Evolutionary conservation across 1,140 invertebrate species (phyloP).

Genomic region (Linepithema humile): DNA sequence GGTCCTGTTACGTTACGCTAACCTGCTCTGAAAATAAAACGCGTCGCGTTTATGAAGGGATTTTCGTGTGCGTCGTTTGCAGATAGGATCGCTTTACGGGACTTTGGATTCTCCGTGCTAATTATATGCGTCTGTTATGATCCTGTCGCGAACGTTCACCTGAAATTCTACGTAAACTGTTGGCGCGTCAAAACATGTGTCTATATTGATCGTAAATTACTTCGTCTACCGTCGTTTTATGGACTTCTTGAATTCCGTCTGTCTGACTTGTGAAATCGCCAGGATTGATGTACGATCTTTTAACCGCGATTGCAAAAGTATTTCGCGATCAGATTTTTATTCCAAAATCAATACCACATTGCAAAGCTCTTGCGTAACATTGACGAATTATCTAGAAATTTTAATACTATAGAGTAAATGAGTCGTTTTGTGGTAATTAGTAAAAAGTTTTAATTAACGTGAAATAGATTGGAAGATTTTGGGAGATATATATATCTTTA

Average conservation of each 20-base stretch:
- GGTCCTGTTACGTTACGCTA: slow-evolving; percentile 23
- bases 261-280: neutral
- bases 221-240: slow-evolving; percentile 2
- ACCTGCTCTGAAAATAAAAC: slow-evolving; percentile 35
- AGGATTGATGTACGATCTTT: neutral
- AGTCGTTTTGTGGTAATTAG: neutral
- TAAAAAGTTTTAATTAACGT: neutral
- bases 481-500: neutral
- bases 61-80: neutral
- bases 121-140: neutral
- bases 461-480: neutral
- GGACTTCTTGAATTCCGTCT: neutral
- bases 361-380: neutral
- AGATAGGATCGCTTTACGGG: neutral
- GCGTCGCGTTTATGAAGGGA: neutral
- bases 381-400: neutral
- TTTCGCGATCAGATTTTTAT: neutral
- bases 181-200: neutral
- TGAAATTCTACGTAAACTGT: slow-evolving; percentile 15
- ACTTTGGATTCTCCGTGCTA: neutral
- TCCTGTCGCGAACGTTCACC: neutral
- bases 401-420: neutral
- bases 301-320: neutral
- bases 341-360: neutral
- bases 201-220: slow-evolving; percentile 37